Base-by-base conservation (phyloP, 2,888 invertebrate genomes). In the Eremobia ochroleuca region DNA sequence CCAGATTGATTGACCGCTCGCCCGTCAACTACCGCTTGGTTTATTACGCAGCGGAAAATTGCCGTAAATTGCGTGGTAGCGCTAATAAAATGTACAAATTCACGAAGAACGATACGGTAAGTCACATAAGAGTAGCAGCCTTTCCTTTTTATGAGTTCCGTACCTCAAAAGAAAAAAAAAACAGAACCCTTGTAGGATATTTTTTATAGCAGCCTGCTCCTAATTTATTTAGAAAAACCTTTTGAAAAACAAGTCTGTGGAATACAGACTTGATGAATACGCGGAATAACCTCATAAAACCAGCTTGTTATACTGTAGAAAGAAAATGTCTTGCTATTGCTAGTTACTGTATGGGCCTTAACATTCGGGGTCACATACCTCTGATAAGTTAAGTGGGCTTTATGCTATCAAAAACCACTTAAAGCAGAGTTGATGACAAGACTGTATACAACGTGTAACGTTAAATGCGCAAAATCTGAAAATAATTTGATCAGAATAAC, bases 21-120 rank as follows among this genome's bases (percentile, higher is more conserved):
- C 93, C 97, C 18, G 90, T 89, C 0, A 97, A 97, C 8, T 94
- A 97, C 64, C 97, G 97, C 68, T 93, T 98, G 70, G 97, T 97
- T 4, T 97, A 97, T 90, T 98, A 98, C 91, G 97, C 98, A 2
- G 92, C 94, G 3, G 91, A 94, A 64, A 88, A 90, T 5, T 88
- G 93, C 69, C 94, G 96, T 21, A 37, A 59, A 9, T 70, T 93
- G 2, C 86, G 91, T 76, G 68, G 68, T 8, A 83, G 80, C 4
- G 62, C 89, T 11, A 91, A 90, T 75, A 87, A 88, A 67, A 79
- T 92, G 37, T 95, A 93, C 83, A 95, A 93, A 61, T 94, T 92
- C 67, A 92, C 90, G 2, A 93, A 94, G 77, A 92, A 92, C 73
- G 97, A 96, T 87, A 92, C 95, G 85, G 97, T 97, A 93, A 89